phyloP scores from a whole-genome alignment of 2,797 vertebrate species.

The Coregonus sp. region DNA sequence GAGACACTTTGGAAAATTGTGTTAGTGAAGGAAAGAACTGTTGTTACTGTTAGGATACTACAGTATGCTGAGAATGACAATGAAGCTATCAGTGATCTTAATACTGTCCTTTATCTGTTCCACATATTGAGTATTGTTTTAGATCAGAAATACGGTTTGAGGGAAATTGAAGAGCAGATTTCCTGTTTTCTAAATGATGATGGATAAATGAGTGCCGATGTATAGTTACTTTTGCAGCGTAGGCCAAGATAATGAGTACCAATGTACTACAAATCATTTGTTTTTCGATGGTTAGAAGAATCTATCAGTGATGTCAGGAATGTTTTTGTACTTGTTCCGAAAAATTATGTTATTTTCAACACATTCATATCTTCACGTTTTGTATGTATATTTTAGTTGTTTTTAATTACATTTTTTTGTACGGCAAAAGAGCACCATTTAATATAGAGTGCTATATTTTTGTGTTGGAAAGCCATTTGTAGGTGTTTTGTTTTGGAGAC shows the following conservation, averaged over 20 bases:
- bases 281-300: background rate
- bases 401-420: constrained; percentile 27
- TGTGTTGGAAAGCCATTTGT: background rate
- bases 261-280: background rate
- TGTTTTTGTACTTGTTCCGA: background rate
- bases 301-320: background rate
- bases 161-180: background rate
- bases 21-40: background rate
- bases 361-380: constrained; percentile 17
- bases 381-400: constrained; percentile 15
- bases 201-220: background rate
- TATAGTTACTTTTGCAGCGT: no score
- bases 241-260: background rate
- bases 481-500: background rate
- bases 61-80: background rate
- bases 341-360: constrained; percentile 12
- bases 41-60: background rate
- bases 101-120: background rate
- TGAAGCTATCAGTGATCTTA: background rate
- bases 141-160: background rate
- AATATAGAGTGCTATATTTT: constrained; percentile 25
- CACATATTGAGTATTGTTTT: background rate
- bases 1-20: background rate
- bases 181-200: background rate
- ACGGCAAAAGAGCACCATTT: constrained; percentile 33